Evolutionary conservation across 2,113 vertebrate species (phyloP), one percentile per base, ranked within the genome.

Genomic region (Corythaeola cristata): DNA sequence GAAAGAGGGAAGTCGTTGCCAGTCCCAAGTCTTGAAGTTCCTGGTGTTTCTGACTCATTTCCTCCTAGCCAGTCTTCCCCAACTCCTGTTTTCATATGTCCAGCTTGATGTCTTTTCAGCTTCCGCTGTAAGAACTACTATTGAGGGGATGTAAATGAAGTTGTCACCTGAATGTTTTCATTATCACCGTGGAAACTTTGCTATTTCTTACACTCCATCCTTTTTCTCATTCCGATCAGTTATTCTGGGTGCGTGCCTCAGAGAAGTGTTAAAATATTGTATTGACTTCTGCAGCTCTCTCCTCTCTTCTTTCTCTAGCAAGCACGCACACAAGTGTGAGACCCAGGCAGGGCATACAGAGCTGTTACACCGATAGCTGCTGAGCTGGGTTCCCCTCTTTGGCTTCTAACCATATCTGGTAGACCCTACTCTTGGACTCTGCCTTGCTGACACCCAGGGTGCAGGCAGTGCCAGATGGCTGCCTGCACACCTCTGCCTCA

Each of bases 311-410:
- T 50, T 37, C n/a, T 59, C 37, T 53, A 73, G 15, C 20, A 82
- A 72, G 22, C 33, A 64, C 2, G 0, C 5, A 9, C 22, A 7
- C 0, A 18, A 77, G 33, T 17, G 21, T n/a, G 73, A 53, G 50
- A 67, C 37, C 13, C 39, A 35, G 44, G 22, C 60, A 78, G 47
- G 13, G n/a, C 49, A 15, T 32, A n/a, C 0, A 0, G n/a, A 49
- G 37, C 19, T 2, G 3, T 39, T 41, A 18, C 32, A 1, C 37
- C 2, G 1, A 14, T 3, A 3, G 39, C n/a, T 67, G 41, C 15
- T 59, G 56, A 33, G 26, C n/a, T 76, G 18, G 4, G 10, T 59
- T 75, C 37, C n/a, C 15, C 9, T 63, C 11, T 56, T 18, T 62
- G 35, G 27, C 49, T 62, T 52, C 41, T 28, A 71, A 20, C 9